These are phyloP conservation scores for Phrynosoma blainvillii DNA, from an alignment of 2,113 vertebrate species.

Conservation along the genomic window DNA sequence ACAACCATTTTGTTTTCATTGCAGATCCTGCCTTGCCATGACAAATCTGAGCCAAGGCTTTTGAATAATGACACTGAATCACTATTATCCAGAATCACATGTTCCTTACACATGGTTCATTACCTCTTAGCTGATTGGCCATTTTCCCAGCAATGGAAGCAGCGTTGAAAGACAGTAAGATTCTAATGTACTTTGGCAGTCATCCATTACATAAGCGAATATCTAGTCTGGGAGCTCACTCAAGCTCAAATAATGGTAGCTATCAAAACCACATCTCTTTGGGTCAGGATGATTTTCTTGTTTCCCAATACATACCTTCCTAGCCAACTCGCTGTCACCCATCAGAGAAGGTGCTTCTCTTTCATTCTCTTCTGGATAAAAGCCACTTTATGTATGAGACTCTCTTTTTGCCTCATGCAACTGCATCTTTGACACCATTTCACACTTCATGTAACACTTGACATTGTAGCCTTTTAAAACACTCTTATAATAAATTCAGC, in stretches of 20 bases:
- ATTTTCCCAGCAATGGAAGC: background rate
- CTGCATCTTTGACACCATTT: conserved; percentile 61
- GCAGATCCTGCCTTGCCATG: background rate
- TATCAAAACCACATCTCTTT: conserved; percentile 2
- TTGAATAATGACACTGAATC: background rate
- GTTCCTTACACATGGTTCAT: background rate
- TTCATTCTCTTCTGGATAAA: conserved; percentile 42
- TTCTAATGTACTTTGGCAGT: background rate
- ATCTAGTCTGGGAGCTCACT: background rate
- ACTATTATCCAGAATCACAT: background rate
- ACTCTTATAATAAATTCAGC: conserved; percentile 32
- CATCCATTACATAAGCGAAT: background rate
- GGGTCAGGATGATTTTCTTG: conserved; percentile 34
- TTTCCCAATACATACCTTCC: background rate
- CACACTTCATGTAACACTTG: conserved; percentile 59
- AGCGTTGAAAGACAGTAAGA: background rate
- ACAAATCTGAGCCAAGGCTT: background rate
- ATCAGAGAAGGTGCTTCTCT: conserved; percentile 5
- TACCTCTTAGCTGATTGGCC: background rate
- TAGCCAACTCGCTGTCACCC: conserved; percentile 7
- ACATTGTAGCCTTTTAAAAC: conserved; percentile 51
- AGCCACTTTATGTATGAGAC: conserved; percentile 28
- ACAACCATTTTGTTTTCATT: background rate
- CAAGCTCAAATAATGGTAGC: conserved; percentile 8
- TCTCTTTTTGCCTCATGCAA: background rate